Conservation (phyloP, 2,797 vertebrate species). For the Sebastes flavidus region DNA sequence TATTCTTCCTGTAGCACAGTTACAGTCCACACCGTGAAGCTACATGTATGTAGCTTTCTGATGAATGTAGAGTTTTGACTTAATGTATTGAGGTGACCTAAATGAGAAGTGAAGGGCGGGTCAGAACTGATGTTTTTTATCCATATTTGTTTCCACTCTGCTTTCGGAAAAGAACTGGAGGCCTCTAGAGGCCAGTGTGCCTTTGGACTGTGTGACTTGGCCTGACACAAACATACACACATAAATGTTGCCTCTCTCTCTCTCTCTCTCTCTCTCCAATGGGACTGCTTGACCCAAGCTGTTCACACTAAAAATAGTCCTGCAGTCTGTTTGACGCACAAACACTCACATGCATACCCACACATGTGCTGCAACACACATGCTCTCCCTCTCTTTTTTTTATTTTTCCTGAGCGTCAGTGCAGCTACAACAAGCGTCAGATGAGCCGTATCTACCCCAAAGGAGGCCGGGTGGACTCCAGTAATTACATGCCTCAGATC, state of each 20-base stretch:
- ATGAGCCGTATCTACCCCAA: conserved; percentile 99
- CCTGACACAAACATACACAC: conserved; percentile 31
- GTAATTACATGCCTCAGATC: conserved; percentile 99
- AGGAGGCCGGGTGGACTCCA: conserved; percentile 99
- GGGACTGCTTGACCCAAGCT: conserved; percentile 73
- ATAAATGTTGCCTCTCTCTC: not conserved
- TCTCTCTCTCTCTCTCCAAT: conserved; percentile 9
- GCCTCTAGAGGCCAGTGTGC: conserved; percentile 45
- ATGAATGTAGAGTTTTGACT: conserved; percentile 10
- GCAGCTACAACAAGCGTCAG: conserved; percentile 99
- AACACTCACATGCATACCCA: conserved; percentile 15
- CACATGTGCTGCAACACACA: conserved; percentile 38
- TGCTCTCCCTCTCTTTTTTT: conserved; percentile 1
- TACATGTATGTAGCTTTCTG: not conserved
- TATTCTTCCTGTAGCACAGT: not conserved
- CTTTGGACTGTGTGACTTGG: conserved; percentile 43
- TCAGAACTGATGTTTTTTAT: conserved; percentile 46
- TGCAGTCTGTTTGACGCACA: conserved; percentile 50
- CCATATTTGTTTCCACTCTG: conserved; percentile 43
- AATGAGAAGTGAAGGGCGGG: not conserved
- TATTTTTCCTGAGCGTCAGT: conserved; percentile 84
- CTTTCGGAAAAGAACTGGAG: conserved; percentile 29
- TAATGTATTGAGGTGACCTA: conserved; percentile 42
- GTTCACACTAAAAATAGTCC: conserved; percentile 77
- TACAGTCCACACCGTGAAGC: not conserved